These are phyloP conservation scores for Muntiacus muntjak DNA, from an alignment of 2,113 vertebrate genomes.

Conservation along the genomic window DNA sequence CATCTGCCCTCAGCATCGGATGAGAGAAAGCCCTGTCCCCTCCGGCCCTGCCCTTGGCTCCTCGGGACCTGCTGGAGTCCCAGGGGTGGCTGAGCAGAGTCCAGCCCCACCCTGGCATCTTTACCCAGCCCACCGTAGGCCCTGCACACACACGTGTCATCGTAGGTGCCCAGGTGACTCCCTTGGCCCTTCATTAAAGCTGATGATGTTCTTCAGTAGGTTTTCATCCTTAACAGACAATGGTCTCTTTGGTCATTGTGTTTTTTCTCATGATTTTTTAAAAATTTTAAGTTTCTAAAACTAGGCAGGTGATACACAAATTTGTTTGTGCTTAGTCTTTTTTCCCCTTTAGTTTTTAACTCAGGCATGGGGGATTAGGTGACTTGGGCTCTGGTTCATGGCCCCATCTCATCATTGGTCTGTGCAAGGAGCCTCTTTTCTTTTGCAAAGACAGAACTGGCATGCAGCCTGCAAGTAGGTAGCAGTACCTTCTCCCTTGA, in stretches of 20 bases:
- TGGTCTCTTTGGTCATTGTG: neutral
- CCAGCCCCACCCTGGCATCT: neutral
- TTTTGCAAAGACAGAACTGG: neutral
- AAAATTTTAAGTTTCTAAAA: neutral
- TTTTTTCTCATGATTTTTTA: neutral
- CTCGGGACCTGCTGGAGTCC: neutral
- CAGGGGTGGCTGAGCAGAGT: neutral
- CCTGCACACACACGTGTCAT: neutral
- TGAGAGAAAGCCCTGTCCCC: neutral
- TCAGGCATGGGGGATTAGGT: neutral
- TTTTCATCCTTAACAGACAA: neutral
- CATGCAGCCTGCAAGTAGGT: fast-evolving
- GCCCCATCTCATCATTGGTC: neutral
- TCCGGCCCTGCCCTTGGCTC: neutral
- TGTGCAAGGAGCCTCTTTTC: neutral
- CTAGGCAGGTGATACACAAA: neutral
- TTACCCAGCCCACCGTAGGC: neutral
- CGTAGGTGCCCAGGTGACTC: neutral
- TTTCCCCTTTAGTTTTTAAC: neutral
- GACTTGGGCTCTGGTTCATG: neutral
- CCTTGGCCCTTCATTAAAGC: neutral
- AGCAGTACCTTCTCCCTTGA: neutral
- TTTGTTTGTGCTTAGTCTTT: neutral
- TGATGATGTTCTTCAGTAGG: too few relatives aligned
- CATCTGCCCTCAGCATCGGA: neutral